These are phyloP conservation scores for Myotis planiceps DNA, from an alignment of 2,797 vertebrate genomes.

Conservation along the genomic window DNA sequence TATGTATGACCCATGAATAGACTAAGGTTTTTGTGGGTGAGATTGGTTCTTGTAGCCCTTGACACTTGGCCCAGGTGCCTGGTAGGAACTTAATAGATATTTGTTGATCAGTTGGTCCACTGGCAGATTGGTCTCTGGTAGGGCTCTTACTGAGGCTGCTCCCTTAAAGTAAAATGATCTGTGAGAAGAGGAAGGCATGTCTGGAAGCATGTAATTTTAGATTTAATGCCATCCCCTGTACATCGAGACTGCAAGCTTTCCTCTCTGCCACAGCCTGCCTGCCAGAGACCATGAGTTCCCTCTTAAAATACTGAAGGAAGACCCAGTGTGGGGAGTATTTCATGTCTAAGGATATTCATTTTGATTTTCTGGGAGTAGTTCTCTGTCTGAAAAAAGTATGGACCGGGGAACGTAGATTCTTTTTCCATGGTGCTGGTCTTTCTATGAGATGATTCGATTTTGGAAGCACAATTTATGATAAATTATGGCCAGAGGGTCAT, in stretches of 20 bases:
- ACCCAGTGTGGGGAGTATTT: neutral
- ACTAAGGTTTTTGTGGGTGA: neutral
- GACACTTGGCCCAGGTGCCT: neutral
- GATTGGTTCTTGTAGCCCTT: neutral
- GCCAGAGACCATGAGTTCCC: too few species aligned
- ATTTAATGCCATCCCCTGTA: neutral
- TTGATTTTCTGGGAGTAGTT: neutral
- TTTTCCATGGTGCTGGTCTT: neutral
- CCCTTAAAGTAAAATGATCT: neutral
- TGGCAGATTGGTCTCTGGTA: neutral
- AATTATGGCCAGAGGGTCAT: neutral
- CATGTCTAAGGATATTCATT: neutral
- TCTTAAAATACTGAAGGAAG: neutral
- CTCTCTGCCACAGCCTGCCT: neutral
- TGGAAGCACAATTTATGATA: neutral
- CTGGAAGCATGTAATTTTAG: accelerated
- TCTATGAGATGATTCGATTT: neutral
- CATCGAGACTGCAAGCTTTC: accelerated
- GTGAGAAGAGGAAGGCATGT: neutral
- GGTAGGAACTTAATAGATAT: neutral
- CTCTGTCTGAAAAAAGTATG: neutral
- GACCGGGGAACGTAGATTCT: neutral
- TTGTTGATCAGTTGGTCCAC: neutral
- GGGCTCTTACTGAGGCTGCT: neutral
- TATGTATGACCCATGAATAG: neutral